These are phyloP conservation scores for Drosophila meridionalis DNA, from an alignment of 2,888 invertebrate species.

Conservation along the genomic window DNA sequence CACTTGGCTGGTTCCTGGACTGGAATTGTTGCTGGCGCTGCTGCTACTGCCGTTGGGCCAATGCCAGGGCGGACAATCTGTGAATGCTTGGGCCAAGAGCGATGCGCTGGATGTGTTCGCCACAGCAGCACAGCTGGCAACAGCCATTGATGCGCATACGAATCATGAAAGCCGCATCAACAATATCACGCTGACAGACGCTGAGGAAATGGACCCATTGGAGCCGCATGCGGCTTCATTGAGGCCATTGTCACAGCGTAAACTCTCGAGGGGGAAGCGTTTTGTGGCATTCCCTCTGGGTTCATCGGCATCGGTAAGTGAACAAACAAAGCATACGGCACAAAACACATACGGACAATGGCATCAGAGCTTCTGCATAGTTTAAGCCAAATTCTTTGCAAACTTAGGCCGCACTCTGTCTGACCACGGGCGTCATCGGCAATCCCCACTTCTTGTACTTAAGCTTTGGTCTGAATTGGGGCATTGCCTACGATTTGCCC, in stretches of 20 bases:
- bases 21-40: slow-evolving; percentile 14
- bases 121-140: slow-evolving; percentile 31
- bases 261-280: slow-evolving; percentile 83
- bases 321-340: slow-evolving; percentile 1
- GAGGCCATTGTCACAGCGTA: slow-evolving; percentile 61
- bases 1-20: slow-evolving; percentile 38
- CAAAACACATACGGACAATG: slow-evolving; percentile 10
- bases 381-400: slow-evolving; percentile 37
- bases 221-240: slow-evolving; percentile 59
- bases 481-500: slow-evolving; percentile 88
- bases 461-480: slow-evolving; percentile 89
- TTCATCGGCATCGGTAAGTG: slow-evolving; percentile 86
- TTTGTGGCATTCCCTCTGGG: slow-evolving; percentile 87
- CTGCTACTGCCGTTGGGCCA: slow-evolving; percentile 31
- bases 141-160: slow-evolving; percentile 26
- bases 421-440: slow-evolving; percentile 87
- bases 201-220: slow-evolving; percentile 33
- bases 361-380: slow-evolving; percentile 32
- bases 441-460: slow-evolving; percentile 87
- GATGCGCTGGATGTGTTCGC: slow-evolving; percentile 49
- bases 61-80: slow-evolving; percentile 29
- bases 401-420: slow-evolving; percentile 86
- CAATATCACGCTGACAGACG: slow-evolving; percentile 66
- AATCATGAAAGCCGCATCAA: slow-evolving; percentile 36
- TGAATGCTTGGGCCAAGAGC: slow-evolving; percentile 30